Conservation (phyloP, 30 jellyfish, hydroid and myxozoan species). For the Turritopsis dohrnii region DNA sequence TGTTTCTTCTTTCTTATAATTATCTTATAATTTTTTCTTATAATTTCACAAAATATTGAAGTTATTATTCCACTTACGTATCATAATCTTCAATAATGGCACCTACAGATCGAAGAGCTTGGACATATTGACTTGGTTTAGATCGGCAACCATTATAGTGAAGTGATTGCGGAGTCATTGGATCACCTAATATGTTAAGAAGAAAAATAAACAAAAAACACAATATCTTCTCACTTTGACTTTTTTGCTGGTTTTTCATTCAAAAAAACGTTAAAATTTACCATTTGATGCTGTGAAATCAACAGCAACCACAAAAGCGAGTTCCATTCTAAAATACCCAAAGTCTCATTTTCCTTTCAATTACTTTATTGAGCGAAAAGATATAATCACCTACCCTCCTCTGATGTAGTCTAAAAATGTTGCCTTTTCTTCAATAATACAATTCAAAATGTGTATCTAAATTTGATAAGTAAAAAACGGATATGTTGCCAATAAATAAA, state of each 20-base stretch:
- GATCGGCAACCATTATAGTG: conserved; percentile 49
- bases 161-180: conserved; percentile 52
- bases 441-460: conserved; percentile 51
- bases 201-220: neutral
- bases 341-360: neutral
- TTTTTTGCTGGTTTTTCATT: no score
- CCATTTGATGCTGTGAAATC: conserved; percentile 94
- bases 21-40: no score
- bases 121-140: conserved; percentile 70
- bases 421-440: conserved; percentile 39
- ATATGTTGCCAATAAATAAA: no score
- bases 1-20: no score
- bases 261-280: neutral
- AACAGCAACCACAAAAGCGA: conserved; percentile 68
- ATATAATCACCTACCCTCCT: conserved; percentile 45
- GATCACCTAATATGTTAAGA: conserved; percentile 32
- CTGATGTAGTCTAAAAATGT: conserved; percentile 61
- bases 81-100: conserved; percentile 72
- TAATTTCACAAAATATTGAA: neutral
- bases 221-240: neutral
- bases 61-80: conserved; percentile 44
- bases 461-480: neutral
- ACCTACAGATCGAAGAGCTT: conserved; percentile 75
- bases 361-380: neutral
- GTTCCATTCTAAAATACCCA: conserved; percentile 45